These are phyloP conservation scores for Pseudochromis fuscus DNA, from an alignment of 2,797 vertebrate species.

Conservation along the genomic window DNA sequence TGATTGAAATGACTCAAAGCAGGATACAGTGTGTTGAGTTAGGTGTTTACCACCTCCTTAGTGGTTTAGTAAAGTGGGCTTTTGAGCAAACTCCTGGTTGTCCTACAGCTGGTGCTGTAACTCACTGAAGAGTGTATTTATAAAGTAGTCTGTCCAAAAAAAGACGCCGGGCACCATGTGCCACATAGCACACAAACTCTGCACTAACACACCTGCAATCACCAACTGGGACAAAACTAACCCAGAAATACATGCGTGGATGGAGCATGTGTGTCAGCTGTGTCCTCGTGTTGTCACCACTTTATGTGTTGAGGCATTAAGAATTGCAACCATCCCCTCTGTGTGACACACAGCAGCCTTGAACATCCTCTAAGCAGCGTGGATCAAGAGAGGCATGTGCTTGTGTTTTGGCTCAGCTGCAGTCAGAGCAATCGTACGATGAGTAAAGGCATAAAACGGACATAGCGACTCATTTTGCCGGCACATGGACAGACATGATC, in stretches of 20 bases:
- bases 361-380: conserved; percentile 11
- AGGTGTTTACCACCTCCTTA: conserved; percentile 14
- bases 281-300: conserved; percentile 2
- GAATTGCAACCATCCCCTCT: background rate
- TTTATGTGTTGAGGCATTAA: conserved; percentile 8
- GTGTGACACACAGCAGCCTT: background rate
- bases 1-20: background rate
- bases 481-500: background rate
- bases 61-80: conserved; percentile 29
- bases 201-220: conserved; percentile 47
- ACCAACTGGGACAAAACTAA: conserved; percentile 27
- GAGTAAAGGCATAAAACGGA: background rate
- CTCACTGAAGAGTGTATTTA: conserved; percentile 83
- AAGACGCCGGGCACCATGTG: conserved; percentile 74
- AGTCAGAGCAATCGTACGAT: background rate
- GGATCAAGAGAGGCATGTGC: background rate
- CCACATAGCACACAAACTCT: conserved; percentile 55
- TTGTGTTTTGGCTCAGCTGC: background rate
- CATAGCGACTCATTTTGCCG: background rate
- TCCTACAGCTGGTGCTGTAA: conserved; percentile 84
- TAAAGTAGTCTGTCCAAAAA: conserved; percentile 83
- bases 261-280: background rate
- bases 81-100: conserved; percentile 44
- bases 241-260: background rate
- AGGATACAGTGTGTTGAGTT: background rate